Evolutionary conservation across 1,140 invertebrate genomes (phyloP), one percentile per base, ranked within the genome.

Genomic region (Medauroidea extradentata): DNA sequence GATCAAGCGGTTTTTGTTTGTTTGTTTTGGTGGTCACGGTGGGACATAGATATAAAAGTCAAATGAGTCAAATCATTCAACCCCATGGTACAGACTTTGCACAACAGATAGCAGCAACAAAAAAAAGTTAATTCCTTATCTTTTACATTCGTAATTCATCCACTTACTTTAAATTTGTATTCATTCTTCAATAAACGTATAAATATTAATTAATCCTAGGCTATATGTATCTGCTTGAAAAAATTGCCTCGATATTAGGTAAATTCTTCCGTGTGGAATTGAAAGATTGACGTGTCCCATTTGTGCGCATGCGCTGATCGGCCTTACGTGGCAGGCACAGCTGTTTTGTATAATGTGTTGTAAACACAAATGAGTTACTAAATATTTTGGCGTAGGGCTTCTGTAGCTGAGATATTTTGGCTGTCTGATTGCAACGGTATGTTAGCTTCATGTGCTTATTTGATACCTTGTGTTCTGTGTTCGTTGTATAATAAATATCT

Each of bases 271-370:
- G 49, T 34, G 29, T 34, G 25, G n/a, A n/a, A n/a, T n/a, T n/a
- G n/a, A 29, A 51, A 51, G 49, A 1, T 51, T 64, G 63, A 64
- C 63, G 63, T 62, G 61, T 18, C 54, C n/a, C 48, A 21, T 24
- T 48, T 58, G 25, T 70, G 71, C 70, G 74, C 79, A 77, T 81
- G 81, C 78, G 79, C 73, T 73, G 65, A 77, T 65, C 67, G 67
- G 71, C 79, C 78, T 82, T 83, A 83, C 81, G 80, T 83, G 80
- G 81, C 81, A 82, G 69, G 73, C 67, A 69, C 69, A 72, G 65
- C 65, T 69, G 63, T 70, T 55, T 71, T 74, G 68, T 70, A 65
- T 66, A 67, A 64, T 73, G 70, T 70, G 69, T 66, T 63, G 57
- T 57, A 60, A 64, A 68, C 67, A 67, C 66, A 57, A 53, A 63